These are phyloP conservation scores for Catocala fraxini DNA, from an alignment of 2,888 invertebrate species.

Conservation along the genomic window DNA sequence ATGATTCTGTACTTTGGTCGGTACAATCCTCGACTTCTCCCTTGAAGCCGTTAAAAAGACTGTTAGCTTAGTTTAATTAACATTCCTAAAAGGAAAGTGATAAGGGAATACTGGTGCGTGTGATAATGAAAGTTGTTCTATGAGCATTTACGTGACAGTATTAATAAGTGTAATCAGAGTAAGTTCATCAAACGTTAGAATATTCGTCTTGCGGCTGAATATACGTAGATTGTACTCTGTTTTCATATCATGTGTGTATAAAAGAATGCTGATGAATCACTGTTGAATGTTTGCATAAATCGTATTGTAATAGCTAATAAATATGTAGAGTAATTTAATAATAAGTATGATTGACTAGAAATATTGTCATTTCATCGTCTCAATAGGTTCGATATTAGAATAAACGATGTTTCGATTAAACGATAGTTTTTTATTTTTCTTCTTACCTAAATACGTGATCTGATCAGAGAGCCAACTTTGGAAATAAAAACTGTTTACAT, in stretches of 20 bases:
- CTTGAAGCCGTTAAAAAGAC: constrained; percentile 86
- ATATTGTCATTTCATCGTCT: constrained; percentile 65
- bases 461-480: no score
- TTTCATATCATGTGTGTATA: constrained; percentile 71
- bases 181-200: constrained; percentile 53
- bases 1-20: constrained; percentile 95
- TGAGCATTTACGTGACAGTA: constrained; percentile 86
- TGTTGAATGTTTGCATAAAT: constrained; percentile 65
- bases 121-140: constrained; percentile 75
- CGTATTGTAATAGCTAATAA: constrained; percentile 62
- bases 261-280: constrained; percentile 60
- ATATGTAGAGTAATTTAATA: constrained; percentile 46
- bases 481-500: no score
- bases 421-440: constrained; percentile 18
- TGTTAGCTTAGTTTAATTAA: constrained; percentile 81
- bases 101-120: constrained; percentile 78
- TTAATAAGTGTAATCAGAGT: constrained; percentile 76
- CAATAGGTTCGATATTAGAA: constrained; percentile 65
- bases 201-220: constrained; percentile 54
- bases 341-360: constrained; percentile 55
- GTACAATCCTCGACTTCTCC: constrained; percentile 94
- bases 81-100: constrained; percentile 84
- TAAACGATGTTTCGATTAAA: constrained; percentile 64
- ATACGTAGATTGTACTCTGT: constrained; percentile 56
- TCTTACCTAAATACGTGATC: background rate